A percentile compares a stretch with the other conserved stretches of the same genome.
phyloP scores from a whole-genome alignment of 2,888 invertebrate species.

The Tenodera sinensis region DNA sequence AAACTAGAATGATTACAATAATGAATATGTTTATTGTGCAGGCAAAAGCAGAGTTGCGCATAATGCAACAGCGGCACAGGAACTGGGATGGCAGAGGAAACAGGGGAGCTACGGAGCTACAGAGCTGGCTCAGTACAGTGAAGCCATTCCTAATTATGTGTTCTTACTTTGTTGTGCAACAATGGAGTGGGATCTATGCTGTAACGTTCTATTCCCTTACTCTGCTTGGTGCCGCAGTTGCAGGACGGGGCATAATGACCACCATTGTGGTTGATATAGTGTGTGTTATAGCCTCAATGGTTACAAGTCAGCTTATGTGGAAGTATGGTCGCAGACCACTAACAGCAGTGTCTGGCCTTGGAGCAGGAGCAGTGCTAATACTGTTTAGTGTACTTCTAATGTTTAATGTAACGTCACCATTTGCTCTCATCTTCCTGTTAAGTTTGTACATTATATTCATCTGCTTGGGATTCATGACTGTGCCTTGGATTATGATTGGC shows the following conservation, averaged over 20 bases:
- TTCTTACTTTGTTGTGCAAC: not conserved
- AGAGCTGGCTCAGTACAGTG: not conserved
- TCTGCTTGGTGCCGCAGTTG: not conserved
- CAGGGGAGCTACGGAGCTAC: not conserved
- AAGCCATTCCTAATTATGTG: not conserved
- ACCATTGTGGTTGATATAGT: not conserved
- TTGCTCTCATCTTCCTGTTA: not conserved
- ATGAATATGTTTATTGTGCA: not conserved
- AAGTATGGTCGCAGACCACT: not conserved
- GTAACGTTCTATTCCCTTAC: not conserved
- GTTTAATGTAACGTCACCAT: not conserved
- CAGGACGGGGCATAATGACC: not conserved
- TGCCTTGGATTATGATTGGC: not conserved
- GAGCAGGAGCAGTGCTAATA: not conserved
- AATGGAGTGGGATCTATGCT: not conserved
- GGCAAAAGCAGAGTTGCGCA: not conserved
- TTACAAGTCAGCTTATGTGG: not conserved
- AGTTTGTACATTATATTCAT: not conserved
- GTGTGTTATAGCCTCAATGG: not conserved
- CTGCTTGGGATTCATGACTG: not conserved
- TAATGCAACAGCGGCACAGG: not conserved
- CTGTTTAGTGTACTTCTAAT: not conserved
- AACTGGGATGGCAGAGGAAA: not conserved
- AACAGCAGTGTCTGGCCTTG: not conserved
- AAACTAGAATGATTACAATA: too few relatives aligned